phyloP scores from a whole-genome alignment of 2,113 vertebrate species.

The Bos taurus region DNA sequence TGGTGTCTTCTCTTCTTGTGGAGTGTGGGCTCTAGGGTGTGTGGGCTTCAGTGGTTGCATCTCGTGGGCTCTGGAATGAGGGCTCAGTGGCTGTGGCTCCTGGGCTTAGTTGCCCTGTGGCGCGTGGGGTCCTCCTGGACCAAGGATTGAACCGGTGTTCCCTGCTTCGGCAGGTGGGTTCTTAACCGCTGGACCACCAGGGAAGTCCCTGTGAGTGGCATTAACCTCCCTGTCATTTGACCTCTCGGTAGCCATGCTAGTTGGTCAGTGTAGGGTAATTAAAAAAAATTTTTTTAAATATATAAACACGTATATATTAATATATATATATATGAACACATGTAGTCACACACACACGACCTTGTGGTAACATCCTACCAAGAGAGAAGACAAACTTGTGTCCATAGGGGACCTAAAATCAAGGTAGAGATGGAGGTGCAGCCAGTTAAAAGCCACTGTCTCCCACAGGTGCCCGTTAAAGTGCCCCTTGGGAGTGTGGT shows the following conservation, averaged over 20 bases:
- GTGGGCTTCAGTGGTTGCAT: background rate
- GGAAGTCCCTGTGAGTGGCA: background rate
- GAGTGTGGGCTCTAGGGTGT: background rate
- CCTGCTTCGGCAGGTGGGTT: background rate
- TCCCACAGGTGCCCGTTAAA: background rate
- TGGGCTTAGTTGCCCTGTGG: background rate
- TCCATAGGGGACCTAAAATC: background rate
- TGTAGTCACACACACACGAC: background rate
- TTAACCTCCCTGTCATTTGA: background rate
- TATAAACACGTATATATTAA: background rate
- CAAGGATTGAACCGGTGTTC: background rate
- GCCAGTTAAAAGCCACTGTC: background rate
- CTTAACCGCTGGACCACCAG: background rate
- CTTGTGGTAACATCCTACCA: background rate
- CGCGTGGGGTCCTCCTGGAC: background rate
- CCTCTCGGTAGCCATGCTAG: background rate
- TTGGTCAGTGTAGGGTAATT: background rate
- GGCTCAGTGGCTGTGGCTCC: background rate
- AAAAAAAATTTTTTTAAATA: accelerated
- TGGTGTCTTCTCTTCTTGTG: background rate
- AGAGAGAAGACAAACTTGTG: background rate
- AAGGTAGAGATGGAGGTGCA: background rate
- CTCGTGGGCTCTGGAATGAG: background rate
- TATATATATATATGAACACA: background rate
- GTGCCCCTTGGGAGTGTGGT: background rate